Conservation (phyloP, 2,888 invertebrate genomes). For the Philonicus albiceps region DNA sequence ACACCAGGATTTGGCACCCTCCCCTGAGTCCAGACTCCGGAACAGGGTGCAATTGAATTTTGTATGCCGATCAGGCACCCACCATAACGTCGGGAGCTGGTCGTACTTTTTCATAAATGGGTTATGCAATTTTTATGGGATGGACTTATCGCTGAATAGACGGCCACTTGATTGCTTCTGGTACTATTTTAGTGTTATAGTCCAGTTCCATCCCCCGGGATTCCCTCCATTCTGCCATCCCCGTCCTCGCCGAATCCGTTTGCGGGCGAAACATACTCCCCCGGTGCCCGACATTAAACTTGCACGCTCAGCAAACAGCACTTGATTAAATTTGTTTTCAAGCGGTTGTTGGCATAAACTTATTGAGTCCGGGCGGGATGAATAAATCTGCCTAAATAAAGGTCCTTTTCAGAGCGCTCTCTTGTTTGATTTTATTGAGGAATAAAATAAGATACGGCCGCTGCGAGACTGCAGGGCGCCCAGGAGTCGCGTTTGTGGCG, state of each 20-base stretch:
- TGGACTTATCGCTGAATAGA: neutral
- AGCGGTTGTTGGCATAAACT: slow-evolving; percentile 39
- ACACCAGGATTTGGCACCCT: neutral
- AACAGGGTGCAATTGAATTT: neutral
- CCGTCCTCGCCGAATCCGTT: neutral
- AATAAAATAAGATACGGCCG: slow-evolving; percentile 25
- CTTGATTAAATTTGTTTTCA: slow-evolving; percentile 39
- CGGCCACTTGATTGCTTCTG: slow-evolving; percentile 15
- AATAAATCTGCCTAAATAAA: slow-evolving; percentile 37
- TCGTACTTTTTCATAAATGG: neutral
- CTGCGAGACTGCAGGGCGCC: neutral
- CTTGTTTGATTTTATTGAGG: slow-evolving; percentile 20
- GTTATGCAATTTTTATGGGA: slow-evolving; percentile 28
- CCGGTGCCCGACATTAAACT: slow-evolving; percentile 27
- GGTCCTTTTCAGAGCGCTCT: slow-evolving; percentile 6
- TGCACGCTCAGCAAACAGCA: slow-evolving; percentile 31
- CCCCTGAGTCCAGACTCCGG: neutral
- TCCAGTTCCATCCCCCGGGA: neutral
- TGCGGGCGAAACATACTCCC: neutral
- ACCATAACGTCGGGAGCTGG: neutral
- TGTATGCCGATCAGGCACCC: neutral
- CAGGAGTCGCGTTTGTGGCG: neutral
- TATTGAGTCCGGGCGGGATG: slow-evolving; percentile 25
- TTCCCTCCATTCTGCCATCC: neutral
- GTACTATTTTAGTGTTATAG: neutral